Conservation (phyloP, 2,797 vertebrate species). For the Naso thynnoides region DNA sequence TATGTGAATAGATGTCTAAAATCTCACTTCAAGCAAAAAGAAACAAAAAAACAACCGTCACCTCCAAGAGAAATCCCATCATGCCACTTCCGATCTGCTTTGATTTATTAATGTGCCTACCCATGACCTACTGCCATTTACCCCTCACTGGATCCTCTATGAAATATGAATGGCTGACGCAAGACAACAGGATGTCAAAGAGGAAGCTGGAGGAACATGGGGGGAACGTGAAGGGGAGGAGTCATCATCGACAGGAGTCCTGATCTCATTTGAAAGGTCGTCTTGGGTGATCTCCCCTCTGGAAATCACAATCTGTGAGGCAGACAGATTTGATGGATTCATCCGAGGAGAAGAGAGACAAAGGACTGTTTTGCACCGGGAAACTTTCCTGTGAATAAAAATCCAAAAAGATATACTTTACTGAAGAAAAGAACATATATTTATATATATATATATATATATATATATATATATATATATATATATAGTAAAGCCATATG, state of each 20-base stretch:
- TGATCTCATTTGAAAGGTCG: slow-evolving; percentile 54
- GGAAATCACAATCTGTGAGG: slow-evolving; percentile 21
- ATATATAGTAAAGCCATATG: too few species aligned
- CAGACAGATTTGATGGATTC: slow-evolving; percentile 14
- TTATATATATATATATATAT: too few species aligned
- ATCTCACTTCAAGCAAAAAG: slow-evolving; percentile 1
- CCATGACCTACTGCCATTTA: slow-evolving; percentile 54
- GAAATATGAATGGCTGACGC: slow-evolving; percentile 74
- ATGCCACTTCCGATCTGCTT: slow-evolving; percentile 33
- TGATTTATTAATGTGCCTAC: slow-evolving; percentile 71
- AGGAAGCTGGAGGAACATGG: slow-evolving; percentile 40
- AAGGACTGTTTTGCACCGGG: background rate
- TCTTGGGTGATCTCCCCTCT: slow-evolving; percentile 29
- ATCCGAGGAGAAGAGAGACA: slow-evolving; percentile 3
- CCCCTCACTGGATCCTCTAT: slow-evolving; percentile 59
- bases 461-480: too few species aligned
- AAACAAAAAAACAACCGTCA: slow-evolving; percentile 9
- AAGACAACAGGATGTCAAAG: slow-evolving; percentile 67
- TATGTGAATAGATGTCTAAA: background rate
- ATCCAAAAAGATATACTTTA: background rate
- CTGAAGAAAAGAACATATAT: background rate
- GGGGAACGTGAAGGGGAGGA: slow-evolving; percentile 38
- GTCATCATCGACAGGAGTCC: slow-evolving; percentile 9
- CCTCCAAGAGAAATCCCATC: slow-evolving; percentile 12
- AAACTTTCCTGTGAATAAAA: background rate